Evolutionary conservation across 2,113 vertebrate species (phyloP).

Genomic region (Anarrhichthys ocellatus): DNA sequence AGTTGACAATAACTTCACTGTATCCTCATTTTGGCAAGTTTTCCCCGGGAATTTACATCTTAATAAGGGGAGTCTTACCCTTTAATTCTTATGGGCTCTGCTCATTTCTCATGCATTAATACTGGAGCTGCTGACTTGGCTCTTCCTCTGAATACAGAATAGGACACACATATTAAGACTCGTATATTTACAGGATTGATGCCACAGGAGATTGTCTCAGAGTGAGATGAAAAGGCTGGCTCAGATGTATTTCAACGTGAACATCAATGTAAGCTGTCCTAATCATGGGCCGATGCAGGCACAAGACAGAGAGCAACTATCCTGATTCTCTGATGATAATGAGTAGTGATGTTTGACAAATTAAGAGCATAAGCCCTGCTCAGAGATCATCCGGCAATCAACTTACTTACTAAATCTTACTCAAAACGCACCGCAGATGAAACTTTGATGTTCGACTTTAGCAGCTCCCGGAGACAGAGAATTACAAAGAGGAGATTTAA

Average conservation of each 20-base stretch:
- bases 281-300: constrained; percentile 55
- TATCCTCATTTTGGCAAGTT: constrained; percentile 81
- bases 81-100: constrained; percentile 83
- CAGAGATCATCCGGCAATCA: constrained; percentile 58
- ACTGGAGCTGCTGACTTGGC: constrained; percentile 83
- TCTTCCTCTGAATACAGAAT: constrained; percentile 82
- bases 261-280: constrained; percentile 68
- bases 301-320: constrained; percentile 47
- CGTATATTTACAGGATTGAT: constrained; percentile 85
- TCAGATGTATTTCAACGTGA: constrained; percentile 71
- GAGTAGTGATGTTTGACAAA: constrained; percentile 66
- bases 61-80: constrained; percentile 84
- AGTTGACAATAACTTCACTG: constrained; percentile 82
- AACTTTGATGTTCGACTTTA: constrained; percentile 34
- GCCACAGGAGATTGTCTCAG: constrained; percentile 77
- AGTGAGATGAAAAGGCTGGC: constrained; percentile 77
- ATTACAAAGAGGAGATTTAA: constrained; percentile 26
- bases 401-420: constrained; percentile 50
- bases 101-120: constrained; percentile 87
- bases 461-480: background rate
- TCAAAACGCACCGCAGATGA: constrained; percentile 26
- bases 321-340: constrained; percentile 64
- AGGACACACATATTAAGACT: constrained; percentile 83
- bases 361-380: constrained; percentile 65
- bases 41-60: constrained; percentile 81